phyloP scores from a whole-genome alignment of 2,113 vertebrate genomes.

The Hemibagrus wyckioides region DNA sequence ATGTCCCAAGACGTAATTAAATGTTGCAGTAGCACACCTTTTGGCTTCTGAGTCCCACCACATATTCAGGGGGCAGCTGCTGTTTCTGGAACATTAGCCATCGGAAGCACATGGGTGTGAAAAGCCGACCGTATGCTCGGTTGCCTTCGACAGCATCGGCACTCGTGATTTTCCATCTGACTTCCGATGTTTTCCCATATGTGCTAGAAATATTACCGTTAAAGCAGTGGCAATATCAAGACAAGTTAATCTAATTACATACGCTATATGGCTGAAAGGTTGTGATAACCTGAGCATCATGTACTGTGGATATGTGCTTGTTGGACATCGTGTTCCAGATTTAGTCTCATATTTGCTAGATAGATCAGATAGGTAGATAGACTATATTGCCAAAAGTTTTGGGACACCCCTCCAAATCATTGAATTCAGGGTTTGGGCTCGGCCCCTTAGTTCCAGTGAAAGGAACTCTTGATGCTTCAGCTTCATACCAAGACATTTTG shows the following conservation, averaged over 20 bases:
- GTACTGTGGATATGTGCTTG: neutral
- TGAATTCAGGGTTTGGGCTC: too few relatives aligned
- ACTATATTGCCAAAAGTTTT: too few relatives aligned
- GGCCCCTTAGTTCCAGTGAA: too few relatives aligned
- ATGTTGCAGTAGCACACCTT: neutral
- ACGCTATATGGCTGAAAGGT: neutral
- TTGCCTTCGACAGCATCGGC: constrained; percentile 4
- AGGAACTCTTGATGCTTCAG: too few relatives aligned
- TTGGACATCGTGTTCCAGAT: neutral
- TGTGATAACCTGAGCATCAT: neutral
- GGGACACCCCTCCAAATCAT: too few relatives aligned
- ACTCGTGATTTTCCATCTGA: constrained; percentile 4
- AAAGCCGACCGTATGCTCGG: constrained; percentile 22
- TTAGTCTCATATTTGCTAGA: neutral
- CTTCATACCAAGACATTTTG: too few relatives aligned
- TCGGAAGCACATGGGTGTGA: constrained; percentile 36
- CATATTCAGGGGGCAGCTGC: constrained; percentile 36
- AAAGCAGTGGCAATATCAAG: neutral
- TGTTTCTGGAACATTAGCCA: constrained; percentile 41
- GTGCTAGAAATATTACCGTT: neutral
- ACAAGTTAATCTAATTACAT: neutral
- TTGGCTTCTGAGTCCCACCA: neutral
- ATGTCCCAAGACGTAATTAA: neutral
- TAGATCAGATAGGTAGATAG: too few relatives aligned
- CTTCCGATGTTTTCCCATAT: neutral